A percentile compares a stretch with the other conserved stretches of the same genome.
phyloP scores from a whole-genome alignment of 2,113 vertebrate species.

The Istiophorus platypterus region DNA sequence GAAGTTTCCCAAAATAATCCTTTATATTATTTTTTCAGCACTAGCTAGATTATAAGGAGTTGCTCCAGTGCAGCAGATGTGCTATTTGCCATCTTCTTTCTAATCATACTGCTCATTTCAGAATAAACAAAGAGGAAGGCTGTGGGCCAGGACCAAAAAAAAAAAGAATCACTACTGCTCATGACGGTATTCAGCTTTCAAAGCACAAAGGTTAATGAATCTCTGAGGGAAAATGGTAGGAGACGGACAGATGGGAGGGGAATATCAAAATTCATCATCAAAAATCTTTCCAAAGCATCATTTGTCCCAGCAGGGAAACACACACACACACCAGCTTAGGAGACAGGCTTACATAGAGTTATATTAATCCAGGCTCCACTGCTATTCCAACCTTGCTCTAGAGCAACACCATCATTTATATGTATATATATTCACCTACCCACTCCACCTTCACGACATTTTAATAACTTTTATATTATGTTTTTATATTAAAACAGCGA shows the following conservation, averaged over 20 bases:
- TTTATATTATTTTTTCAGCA: not conserved
- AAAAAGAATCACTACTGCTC: slow-evolving; percentile 24
- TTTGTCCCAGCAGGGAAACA: slow-evolving; percentile 47
- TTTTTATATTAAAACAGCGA: not conserved
- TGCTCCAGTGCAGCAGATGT: slow-evolving; percentile 49
- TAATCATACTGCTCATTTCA: slow-evolving; percentile 50
- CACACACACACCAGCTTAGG: slow-evolving; percentile 41
- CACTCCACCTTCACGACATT: not conserved
- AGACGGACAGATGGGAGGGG: slow-evolving; percentile 49
- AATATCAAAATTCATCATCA: slow-evolving; percentile 49
- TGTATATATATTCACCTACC: not conserved
- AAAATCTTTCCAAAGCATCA: slow-evolving; percentile 59
- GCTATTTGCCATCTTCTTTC: slow-evolving; percentile 43
- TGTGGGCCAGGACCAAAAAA: slow-evolving; percentile 20
- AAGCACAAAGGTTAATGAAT: slow-evolving; percentile 60
- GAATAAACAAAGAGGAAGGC: slow-evolving; percentile 39
- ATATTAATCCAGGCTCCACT: slow-evolving; percentile 40
- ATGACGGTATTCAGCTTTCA: slow-evolving; percentile 38
- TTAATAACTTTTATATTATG: not conserved
- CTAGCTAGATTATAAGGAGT: not conserved
- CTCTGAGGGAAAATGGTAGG: slow-evolving; percentile 6
- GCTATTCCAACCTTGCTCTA: slow-evolving; percentile 14
- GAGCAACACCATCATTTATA: slow-evolving; percentile 1
- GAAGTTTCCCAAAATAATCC: slow-evolving; percentile 16
- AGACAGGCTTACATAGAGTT: slow-evolving; percentile 28